phyloP scores from a whole-genome alignment of 2,797 vertebrate species.

The Cyclura pinguis region DNA sequence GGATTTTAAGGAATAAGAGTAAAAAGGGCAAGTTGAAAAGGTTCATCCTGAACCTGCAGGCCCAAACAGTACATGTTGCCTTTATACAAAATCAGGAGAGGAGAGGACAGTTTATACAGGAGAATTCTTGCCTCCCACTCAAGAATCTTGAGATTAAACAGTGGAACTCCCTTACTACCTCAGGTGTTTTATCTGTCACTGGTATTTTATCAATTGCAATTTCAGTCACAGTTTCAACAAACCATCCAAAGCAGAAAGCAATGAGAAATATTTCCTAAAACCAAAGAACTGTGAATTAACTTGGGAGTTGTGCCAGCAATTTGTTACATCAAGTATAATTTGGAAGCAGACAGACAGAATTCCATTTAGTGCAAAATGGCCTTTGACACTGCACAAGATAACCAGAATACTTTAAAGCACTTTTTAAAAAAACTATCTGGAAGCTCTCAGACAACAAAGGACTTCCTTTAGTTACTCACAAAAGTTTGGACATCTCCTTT shows the following conservation, averaged over 20 bases:
- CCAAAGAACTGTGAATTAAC: background rate
- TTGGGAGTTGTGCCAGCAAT: background rate
- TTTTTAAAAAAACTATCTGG: background rate
- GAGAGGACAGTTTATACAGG: background rate
- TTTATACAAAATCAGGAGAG: background rate
- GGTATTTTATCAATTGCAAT: background rate
- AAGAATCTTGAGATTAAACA: background rate
- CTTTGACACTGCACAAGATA: background rate
- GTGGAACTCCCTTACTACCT: background rate
- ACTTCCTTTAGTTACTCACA: background rate
- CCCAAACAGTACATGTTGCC: background rate
- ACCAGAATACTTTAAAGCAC: background rate
- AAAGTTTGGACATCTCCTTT: background rate
- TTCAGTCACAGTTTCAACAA: background rate
- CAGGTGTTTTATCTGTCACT: background rate
- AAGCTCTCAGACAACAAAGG: background rate
- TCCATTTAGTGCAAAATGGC: background rate
- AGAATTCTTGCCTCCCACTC: background rate
- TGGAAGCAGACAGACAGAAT: background rate
- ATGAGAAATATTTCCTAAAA: background rate
- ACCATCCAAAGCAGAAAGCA: background rate
- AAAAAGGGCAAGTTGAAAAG: background rate
- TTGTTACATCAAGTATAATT: background rate
- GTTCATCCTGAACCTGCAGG: too few species aligned
- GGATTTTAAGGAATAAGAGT: background rate